Base-by-base conservation (phyloP, 2,888 invertebrate species). In the Megamerina dolium region DNA sequence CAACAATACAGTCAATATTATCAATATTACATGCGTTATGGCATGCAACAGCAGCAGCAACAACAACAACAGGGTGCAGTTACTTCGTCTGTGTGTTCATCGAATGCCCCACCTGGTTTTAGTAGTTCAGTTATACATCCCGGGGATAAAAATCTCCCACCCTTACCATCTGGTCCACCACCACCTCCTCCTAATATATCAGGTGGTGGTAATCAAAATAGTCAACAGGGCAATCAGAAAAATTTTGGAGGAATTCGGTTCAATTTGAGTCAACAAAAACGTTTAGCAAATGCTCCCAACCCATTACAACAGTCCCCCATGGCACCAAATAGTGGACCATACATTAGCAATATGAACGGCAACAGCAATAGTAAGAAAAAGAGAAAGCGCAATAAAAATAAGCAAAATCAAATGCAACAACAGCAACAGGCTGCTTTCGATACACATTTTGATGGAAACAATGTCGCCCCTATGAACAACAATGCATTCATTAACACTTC, bases 311-410 rank as follows among this genome's bases (percentile, higher is more conserved):
- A 58, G 9, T 55, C 55, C 2, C 50, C 56, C 1, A 17, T 19
- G 9, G 19, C n/a, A 5, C 6, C n/a, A 12, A 6, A 9, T 4
- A 19, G 27, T 12, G 26, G 14, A 27, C 10, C 31, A 4, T 16
- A 32, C 12, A 14, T 19, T 10, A 41, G 21, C 14, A 46, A 31
- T 23, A 30, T 17, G 18, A 41, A 14, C 14, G 75, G 73, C 47
- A 79, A 77, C 44, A 76, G 75, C 10, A 75, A 77, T n/a, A 41
- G 45, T 18, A 48, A 19, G 13, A 47, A 30, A 18, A 26, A 34
- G 20, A 40, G 37, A 30, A 27, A 36, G 14, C 46, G 41, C 4
- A 55, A 52, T 2, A 86, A 87, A 74, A 87, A 85, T 73, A 87
- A 87, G 64, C 79, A 85, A 58, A 68, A 68, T 54, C 66, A 73